Evolutionary conservation across 2,113 vertebrate genomes (phyloP).

Genomic region (Struthidea cinerea): DNA sequence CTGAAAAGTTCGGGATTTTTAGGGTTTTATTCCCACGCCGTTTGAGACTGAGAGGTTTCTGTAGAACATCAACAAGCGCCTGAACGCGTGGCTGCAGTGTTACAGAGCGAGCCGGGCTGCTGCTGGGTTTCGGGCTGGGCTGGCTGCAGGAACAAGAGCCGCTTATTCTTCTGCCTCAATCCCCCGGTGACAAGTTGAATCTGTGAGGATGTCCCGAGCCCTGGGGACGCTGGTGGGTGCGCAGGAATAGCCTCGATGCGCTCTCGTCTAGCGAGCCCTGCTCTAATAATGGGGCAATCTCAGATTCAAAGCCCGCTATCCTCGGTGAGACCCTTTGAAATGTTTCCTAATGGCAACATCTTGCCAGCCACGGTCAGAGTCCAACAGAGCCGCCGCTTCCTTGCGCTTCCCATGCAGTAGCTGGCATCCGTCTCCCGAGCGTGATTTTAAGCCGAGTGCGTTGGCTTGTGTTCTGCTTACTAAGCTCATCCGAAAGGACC

Average conservation of each 20-base stretch:
- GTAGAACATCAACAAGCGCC: neutral
- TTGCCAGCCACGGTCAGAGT: neutral
- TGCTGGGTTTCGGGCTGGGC: neutral
- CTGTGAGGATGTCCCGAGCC: neutral
- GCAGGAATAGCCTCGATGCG: neutral
- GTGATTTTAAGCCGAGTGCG: neutral
- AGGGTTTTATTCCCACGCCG: neutral
- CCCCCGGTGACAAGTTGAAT: neutral
- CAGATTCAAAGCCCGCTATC: neutral
- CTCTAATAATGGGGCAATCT: neutral
- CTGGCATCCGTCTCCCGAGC: conserved; percentile 17
- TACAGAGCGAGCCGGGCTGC: neutral
- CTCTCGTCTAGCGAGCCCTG: neutral
- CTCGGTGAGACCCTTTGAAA: neutral
- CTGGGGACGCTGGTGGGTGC: neutral
- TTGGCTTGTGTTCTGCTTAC: conserved; percentile 33
- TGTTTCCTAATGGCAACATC: neutral
- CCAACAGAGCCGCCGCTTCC: neutral
- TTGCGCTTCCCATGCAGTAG: conserved; percentile 3
- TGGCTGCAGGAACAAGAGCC: neutral
- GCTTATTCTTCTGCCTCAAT: neutral
- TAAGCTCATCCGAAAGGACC: conserved; percentile 14
- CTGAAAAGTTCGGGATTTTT: neutral
- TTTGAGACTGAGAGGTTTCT: fast-evolving
- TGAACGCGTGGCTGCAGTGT: neutral